A percentile compares a stretch with the other conserved stretches of the same genome.
Conservation (phyloP, 2,113 vertebrate species). For the Urocolius indicus region DNA sequence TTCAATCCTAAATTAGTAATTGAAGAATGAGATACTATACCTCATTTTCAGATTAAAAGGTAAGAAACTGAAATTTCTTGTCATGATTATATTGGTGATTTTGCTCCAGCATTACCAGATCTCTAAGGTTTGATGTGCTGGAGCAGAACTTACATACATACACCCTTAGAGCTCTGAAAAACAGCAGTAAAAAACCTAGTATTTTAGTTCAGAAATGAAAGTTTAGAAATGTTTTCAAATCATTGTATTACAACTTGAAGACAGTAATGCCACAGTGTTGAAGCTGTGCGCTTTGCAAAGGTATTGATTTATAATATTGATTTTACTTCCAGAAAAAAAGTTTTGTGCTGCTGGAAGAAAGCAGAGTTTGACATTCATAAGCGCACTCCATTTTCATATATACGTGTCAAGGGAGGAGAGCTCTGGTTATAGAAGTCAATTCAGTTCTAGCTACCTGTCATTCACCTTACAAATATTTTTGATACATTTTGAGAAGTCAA, state of each 20-base stretch:
- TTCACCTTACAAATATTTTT: conserved; percentile 28
- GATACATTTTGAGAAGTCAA: not conserved
- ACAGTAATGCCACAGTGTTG: not conserved
- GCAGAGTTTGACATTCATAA: conserved; percentile 20
- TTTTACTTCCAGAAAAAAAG: conserved; percentile 39
- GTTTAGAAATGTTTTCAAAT: conserved; percentile 26
- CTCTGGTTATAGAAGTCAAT: conserved; percentile 6
- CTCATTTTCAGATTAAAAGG: not conserved
- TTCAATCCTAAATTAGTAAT: not conserved
- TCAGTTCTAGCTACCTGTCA: conserved; percentile 31
- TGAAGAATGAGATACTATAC: not conserved
- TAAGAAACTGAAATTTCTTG: not conserved
- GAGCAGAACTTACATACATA: not conserved
- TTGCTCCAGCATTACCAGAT: not conserved
- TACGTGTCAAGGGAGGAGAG: not conserved
- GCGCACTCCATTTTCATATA: conserved; percentile 42
- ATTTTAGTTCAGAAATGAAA: not conserved
- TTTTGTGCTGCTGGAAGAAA: conserved; percentile 30
- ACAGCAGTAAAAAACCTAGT: fast-evolving
- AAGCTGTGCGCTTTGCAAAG: not conserved
- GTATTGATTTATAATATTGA: conserved; percentile 38
- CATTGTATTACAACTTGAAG: not conserved
- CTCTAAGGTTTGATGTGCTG: not conserved
- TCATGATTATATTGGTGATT: not conserved
- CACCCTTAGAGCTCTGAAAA: not conserved